A percentile compares a stretch with the other conserved stretches of the same genome.
Conservation (phyloP, 2,888 invertebrate genomes). For the Autographa gamma region DNA sequence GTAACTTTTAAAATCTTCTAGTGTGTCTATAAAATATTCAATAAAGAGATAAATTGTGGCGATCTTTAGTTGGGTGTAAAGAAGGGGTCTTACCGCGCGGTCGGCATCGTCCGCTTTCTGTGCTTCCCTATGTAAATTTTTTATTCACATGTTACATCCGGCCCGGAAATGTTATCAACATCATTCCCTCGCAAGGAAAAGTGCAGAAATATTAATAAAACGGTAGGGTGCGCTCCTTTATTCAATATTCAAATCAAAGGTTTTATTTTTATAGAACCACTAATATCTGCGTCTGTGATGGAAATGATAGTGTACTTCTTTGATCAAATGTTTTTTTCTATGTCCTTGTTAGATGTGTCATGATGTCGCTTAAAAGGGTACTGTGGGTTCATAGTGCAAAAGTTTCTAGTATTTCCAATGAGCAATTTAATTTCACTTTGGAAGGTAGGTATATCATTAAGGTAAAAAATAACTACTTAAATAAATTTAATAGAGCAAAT, state of each 20-base stretch:
- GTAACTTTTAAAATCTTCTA: conserved; percentile 27
- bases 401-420: conserved; percentile 13
- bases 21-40: conserved; percentile 48
- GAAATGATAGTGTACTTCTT: conserved; percentile 34
- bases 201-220: conserved; percentile 64
- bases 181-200: conserved; percentile 62
- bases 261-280: conserved; percentile 3
- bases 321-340: conserved; percentile 17
- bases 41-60: conserved; percentile 32
- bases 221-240: conserved; percentile 35
- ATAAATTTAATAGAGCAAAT: background rate
- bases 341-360: conserved; percentile 27
- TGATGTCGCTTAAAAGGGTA: conserved; percentile 24
- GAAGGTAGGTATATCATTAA: background rate
- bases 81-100: conserved; percentile 36
- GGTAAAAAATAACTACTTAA: background rate
- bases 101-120: conserved; percentile 25
- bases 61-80: conserved; percentile 43
- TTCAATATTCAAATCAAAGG: conserved; percentile 59
- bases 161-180: conserved; percentile 60
- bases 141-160: conserved; percentile 63
- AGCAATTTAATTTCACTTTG: conserved; percentile 29
- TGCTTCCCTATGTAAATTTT: conserved; percentile 69
- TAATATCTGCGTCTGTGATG: conserved; percentile 24
- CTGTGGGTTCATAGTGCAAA: conserved; percentile 31